Evolutionary conservation across 2,113 vertebrate genomes (phyloP), one percentile per base, ranked within the genome.

Genomic region (Indri indri): DNA sequence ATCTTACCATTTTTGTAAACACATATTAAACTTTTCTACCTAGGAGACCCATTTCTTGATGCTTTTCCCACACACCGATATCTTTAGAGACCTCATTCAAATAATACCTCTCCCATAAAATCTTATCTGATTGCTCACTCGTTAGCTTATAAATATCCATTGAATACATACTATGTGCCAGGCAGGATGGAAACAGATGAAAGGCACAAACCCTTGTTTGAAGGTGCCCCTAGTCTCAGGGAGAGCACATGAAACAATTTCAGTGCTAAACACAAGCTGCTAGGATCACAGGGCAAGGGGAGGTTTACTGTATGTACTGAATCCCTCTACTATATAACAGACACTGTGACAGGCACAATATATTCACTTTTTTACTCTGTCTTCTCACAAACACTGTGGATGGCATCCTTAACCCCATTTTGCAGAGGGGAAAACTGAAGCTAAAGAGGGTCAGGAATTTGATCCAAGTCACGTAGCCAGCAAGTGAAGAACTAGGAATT

Each of bases 1-100:
- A 73, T 5, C 52, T 76, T 59, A 50, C 7, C 40, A 52, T 74
- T 86, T 52, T 63, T 22, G 6, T 61, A 50, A 76, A 34, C 65
- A 68, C 23, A 0, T 6, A 45, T 52, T n/a, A 73, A 13, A 52
- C 17, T 80, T 81, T 76, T 52, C 71, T 83, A 42, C 57, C 50
- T 61, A 54, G 37, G 40, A 71, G 74, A 32, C 17, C 6, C 7
- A 65, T 20, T 88, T 40, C 37, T 80, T 65, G 16, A 63, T 74
- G 71, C 1, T 71, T 88, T 79, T 34, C 37, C 47, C 65, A 87
- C 30, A 80, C 5, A 52, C 5, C 40, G n/a, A 42, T 59, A 80
- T 70, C 45, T 84, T 59, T 90, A 57, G 80, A 90, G 30, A 83
- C 40, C 61, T 96, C 57, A 59, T 77, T 61, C 57, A 63, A 93